Evolutionary conservation across 2,113 vertebrate species (phyloP), one percentile per base, ranked within the genome.

Genomic region (Falco punctatus): DNA sequence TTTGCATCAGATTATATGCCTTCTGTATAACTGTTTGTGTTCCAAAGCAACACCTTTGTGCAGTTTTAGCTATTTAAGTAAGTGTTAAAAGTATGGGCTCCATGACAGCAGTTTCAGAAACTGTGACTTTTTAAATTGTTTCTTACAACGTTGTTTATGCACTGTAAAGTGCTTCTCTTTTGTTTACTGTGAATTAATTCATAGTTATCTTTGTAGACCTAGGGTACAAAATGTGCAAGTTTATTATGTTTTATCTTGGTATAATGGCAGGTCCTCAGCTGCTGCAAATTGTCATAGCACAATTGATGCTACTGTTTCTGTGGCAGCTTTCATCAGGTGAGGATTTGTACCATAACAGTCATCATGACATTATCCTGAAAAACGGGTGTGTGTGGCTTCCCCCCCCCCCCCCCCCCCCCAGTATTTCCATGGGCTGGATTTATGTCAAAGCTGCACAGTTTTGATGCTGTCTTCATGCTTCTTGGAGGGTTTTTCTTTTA

Each of bases 1-100:
- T 98, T 98, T 98, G 96, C 98, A 97, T 98, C 98, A 98, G 97
- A 97, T 97, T 87, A 64, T 94, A 82, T 83, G 79, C 70, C 71
- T 96, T 94, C 87, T 95, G 48, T 92, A 91, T 93, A 92, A 90
- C 96, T 97, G 97, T 97, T 98, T 97, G 81, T 97, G 74, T 98
- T 97, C 80, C 58, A 86, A 82, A 94, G 94, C 86, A 94, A 96
- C 97, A 98, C 96, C 94, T 97, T 97, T 90, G 83, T 96, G 87
- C 86, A 84, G 94, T 97, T 97, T 97, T 97, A 96, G 95, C 85
- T 97, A n/a, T 97, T 98, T 97, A 97, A 97, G 86, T 96, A 94
- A 97, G 88, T 97, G 97, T 97, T 97, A 96, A 96, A 96, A 93
- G 82, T 93, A 69, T 69, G 52, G 94, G 73, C 85, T 96, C 91